phyloP scores from a whole-genome alignment of 2,888 invertebrate species.

The Morinoia aosen region DNA sequence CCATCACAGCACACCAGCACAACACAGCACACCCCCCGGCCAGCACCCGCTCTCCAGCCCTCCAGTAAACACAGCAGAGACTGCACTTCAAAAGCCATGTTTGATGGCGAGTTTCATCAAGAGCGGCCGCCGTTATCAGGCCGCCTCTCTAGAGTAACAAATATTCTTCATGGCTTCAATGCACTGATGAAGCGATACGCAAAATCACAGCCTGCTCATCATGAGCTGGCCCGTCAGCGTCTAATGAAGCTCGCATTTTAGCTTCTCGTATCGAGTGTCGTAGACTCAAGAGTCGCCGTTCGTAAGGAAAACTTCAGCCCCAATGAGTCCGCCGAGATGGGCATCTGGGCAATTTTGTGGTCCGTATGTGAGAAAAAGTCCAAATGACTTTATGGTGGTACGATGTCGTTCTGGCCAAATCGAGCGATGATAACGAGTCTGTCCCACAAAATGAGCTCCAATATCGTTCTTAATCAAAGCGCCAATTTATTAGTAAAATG shows the following conservation, averaged over 20 bases:
- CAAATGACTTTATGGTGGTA: background rate
- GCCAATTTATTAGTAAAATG: background rate
- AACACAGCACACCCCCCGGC: background rate
- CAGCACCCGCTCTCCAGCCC: background rate
- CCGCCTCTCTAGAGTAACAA: background rate
- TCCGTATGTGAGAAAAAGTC: background rate
- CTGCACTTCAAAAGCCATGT: background rate
- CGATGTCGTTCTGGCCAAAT: background rate
- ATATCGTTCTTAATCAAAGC: background rate
- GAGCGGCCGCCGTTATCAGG: background rate
- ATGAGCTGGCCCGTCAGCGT: background rate
- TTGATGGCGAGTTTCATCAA: constrained; percentile 28
- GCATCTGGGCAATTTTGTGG: constrained; percentile 7
- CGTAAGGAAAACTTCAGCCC: background rate
- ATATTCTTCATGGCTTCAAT: constrained; percentile 30
- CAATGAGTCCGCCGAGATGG: background rate
- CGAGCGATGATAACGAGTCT: background rate
- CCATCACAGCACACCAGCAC: background rate
- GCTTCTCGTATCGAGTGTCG: background rate
- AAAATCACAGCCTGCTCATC: constrained; percentile 24
- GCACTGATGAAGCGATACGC: constrained; percentile 15
- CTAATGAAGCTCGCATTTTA: constrained; percentile 20
- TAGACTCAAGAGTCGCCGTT: background rate
- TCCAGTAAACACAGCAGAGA: background rate
- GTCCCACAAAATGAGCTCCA: background rate